Evolutionary conservation across 2,797 vertebrate species (phyloP).

Genomic region (Apogon hyalosoma): DNA sequence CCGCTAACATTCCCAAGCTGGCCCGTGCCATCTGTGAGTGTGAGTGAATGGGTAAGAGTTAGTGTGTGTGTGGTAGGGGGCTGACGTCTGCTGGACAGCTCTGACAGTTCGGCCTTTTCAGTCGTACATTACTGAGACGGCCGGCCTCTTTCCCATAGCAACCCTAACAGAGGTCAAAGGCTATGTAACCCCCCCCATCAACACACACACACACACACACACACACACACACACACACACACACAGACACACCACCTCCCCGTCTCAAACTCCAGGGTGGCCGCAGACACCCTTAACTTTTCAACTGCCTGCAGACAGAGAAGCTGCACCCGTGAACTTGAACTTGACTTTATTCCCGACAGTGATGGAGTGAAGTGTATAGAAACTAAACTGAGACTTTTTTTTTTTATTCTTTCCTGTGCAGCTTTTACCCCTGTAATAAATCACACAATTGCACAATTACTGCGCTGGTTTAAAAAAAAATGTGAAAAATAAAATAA

Average conservation of each 20-base stretch:
- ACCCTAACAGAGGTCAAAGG: constrained; percentile 87
- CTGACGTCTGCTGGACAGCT: constrained; percentile 91
- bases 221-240: constrained; percentile 12
- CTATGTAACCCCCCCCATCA: constrained; percentile 68
- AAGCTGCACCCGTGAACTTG: constrained; percentile 78
- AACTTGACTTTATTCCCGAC: constrained; percentile 75
- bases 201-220: constrained; percentile 13
- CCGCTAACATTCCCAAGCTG: constrained; percentile 92
- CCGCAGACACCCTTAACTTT: constrained; percentile 56
- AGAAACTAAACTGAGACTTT: background rate
- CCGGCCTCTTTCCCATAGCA: constrained; percentile 93
- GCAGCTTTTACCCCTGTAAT: background rate
- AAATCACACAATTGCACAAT: background rate
- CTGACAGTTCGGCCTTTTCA: constrained; percentile 96
- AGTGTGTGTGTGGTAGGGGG: constrained; percentile 68
- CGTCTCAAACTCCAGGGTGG: constrained; percentile 59
- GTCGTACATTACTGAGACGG: constrained; percentile 89
- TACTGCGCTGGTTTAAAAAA: background rate
- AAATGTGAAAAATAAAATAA: constrained; percentile 18
- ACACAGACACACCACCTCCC: constrained; percentile 30
- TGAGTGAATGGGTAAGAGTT: constrained; percentile 59
- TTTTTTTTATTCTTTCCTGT: background rate
- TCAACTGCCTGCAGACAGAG: constrained; percentile 59
- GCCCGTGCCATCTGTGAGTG: constrained; percentile 84
- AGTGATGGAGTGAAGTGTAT: background rate